phyloP scores from a whole-genome alignment of 2,113 vertebrate species.

The Nerophis lumbriciformis region DNA sequence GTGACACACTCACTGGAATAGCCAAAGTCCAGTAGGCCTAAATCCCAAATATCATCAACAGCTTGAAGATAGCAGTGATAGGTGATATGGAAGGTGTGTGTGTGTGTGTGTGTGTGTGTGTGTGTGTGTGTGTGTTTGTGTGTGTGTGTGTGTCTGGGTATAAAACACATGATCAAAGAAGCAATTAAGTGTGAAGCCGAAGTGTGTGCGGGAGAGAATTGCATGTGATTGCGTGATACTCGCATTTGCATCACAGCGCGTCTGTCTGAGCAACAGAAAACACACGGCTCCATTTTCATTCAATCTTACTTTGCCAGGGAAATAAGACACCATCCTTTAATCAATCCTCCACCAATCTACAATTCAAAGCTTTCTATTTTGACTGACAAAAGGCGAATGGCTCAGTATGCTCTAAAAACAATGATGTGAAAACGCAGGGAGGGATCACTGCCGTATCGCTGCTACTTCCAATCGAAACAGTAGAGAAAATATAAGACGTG shows the following conservation, averaged over 20 bases:
- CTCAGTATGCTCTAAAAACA: slow-evolving; percentile 15
- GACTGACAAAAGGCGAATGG: slow-evolving; percentile 17
- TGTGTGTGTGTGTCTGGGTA: slow-evolving; percentile 4
- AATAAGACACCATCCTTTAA: slow-evolving; percentile 10
- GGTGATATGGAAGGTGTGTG: slow-evolving; percentile 27
- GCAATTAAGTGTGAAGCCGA: slow-evolving; percentile 12
- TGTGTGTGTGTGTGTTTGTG: neutral
- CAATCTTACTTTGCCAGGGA: slow-evolving; percentile 14
- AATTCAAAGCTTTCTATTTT: slow-evolving; percentile 14
- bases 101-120: neutral
- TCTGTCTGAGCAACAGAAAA: neutral
- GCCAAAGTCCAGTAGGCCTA: slow-evolving; percentile 40
- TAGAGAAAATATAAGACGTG: neutral
- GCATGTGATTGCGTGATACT: slow-evolving; percentile 17
- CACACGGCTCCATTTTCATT: slow-evolving; percentile 20
- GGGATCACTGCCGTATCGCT: neutral
- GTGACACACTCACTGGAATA: slow-evolving; percentile 19
- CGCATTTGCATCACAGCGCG: slow-evolving; percentile 6
- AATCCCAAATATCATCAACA: slow-evolving; percentile 53
- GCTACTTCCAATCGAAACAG: neutral
- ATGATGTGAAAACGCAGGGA: slow-evolving; percentile 2
- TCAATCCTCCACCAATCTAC: slow-evolving; percentile 25
- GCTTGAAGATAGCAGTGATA: slow-evolving; percentile 40
- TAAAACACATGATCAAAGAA: slow-evolving; percentile 23
- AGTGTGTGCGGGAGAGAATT: slow-evolving; percentile 17